phyloP scores from a whole-genome alignment of 2,797 vertebrate species.

The Platyrinchus mystaceus region DNA sequence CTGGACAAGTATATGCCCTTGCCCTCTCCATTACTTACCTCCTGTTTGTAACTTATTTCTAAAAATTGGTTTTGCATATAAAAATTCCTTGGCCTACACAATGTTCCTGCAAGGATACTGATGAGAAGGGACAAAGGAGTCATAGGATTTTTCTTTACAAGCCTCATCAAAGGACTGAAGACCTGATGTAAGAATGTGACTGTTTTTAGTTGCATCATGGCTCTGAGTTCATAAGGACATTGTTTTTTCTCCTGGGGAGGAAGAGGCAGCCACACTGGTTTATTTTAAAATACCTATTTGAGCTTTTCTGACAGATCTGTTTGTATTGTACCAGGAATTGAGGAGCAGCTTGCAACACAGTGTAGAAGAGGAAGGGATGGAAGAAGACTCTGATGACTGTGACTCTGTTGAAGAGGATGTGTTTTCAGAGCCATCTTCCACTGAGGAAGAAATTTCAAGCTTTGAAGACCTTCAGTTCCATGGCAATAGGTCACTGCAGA shows the following conservation, averaged over 20 bases:
- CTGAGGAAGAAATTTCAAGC: slow-evolving; percentile 76
- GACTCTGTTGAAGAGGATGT: slow-evolving; percentile 87
- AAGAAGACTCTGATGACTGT: slow-evolving; percentile 80
- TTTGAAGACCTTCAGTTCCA: slow-evolving; percentile 75
- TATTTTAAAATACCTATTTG: not conserved
- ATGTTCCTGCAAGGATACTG: not conserved
- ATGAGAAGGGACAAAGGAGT: not conserved
- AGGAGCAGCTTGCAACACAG: slow-evolving; percentile 82
- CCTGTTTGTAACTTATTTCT: not conserved
- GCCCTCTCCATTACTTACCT: not conserved
- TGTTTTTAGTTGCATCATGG: not conserved
- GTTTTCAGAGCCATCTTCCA: slow-evolving; percentile 82
- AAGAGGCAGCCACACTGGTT: not conserved
- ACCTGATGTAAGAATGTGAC: not conserved
- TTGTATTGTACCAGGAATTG: slow-evolving; percentile 78
- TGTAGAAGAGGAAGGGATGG: slow-evolving; percentile 72
- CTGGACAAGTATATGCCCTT: not conserved
- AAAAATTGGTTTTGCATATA: not conserved
- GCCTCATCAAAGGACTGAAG: not conserved
- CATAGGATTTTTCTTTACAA: not conserved
- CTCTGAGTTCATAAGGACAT: not conserved
- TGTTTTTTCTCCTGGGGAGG: not conserved
- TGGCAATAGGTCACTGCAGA: not conserved
- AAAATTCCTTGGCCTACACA: not conserved
- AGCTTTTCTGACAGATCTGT: slow-evolving; percentile 25